phyloP scores from a whole-genome alignment of 2,113 vertebrate genomes.

The Mormyrus lacerda region DNA sequence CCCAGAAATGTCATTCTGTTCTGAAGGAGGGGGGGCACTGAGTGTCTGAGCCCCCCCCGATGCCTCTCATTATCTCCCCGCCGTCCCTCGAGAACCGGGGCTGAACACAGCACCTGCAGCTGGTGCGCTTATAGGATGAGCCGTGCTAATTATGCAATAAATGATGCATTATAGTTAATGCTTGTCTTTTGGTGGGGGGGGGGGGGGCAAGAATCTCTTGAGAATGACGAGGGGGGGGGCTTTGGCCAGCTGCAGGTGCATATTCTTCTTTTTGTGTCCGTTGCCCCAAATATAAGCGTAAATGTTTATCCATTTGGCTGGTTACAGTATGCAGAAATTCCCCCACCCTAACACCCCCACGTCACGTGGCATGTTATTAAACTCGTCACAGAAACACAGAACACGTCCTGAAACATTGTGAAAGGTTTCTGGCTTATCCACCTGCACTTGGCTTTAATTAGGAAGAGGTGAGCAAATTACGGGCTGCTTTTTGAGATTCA shows the following conservation, averaged over 20 bases:
- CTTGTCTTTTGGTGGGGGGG: not conserved
- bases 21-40: not conserved
- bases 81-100: constrained; percentile 19
- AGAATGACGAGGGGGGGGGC: not conserved
- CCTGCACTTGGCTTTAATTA: constrained; percentile 36
- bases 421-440: constrained; percentile 43
- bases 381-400: constrained; percentile 44
- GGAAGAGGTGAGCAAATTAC: constrained; percentile 23
- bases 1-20: constrained; percentile 1
- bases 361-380: constrained; percentile 31
- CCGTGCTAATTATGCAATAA: constrained; percentile 40
- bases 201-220: constrained; percentile 11
- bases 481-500: constrained; percentile 26
- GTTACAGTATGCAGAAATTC: not conserved
- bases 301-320: constrained; percentile 9
- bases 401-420: constrained; percentile 2
- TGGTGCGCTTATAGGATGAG: constrained; percentile 32
- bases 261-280: not conserved
- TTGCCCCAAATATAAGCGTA: constrained; percentile 24
- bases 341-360: constrained; percentile 11
- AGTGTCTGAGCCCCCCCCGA: not conserved
- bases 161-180: constrained; percentile 35
- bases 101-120: constrained; percentile 39
- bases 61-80: constrained; percentile 37
- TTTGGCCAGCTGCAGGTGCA: not conserved